Evolutionary conservation across 2,888 invertebrate genomes (phyloP).

Genomic region (Malachius bipustulatus): DNA sequence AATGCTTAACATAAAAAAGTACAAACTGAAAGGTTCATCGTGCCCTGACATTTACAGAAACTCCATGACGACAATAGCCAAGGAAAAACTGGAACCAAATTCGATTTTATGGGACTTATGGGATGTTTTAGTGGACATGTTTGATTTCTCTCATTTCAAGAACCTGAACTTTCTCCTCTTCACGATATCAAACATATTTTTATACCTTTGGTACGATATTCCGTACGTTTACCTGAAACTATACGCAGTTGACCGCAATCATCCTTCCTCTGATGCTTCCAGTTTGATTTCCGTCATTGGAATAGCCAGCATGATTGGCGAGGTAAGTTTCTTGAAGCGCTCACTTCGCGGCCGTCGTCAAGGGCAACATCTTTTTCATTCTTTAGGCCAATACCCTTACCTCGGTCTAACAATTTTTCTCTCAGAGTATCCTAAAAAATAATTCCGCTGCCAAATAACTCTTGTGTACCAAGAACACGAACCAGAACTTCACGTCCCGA

Average conservation of each 20-base stretch:
- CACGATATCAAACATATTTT: slow-evolving; percentile 75
- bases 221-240: slow-evolving; percentile 87
- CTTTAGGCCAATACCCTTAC: too few species aligned
- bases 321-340: too few species aligned
- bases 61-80: slow-evolving; percentile 75
- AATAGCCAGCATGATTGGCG: slow-evolving; percentile 77
- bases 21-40: slow-evolving; percentile 70
- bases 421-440: too few species aligned
- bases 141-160: slow-evolving; percentile 69
- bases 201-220: slow-evolving; percentile 89
- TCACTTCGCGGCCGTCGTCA: too few species aligned
- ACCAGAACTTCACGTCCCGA: too few species aligned
- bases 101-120: slow-evolving; percentile 66
- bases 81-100: slow-evolving; percentile 64
- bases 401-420: too few species aligned
- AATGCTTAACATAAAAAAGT: slow-evolving; percentile 72
- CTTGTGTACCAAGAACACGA: too few species aligned
- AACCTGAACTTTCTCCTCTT: slow-evolving; percentile 66
- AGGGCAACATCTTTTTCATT: too few species aligned
- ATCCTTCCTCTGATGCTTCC: slow-evolving; percentile 59
- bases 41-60: slow-evolving; percentile 85
- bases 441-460: too few species aligned
- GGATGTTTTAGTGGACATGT: slow-evolving; percentile 62
- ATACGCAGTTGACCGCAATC: slow-evolving; percentile 55
- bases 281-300: slow-evolving; percentile 80